Evolutionary conservation across 2,888 invertebrate genomes (phyloP).

Genomic region (Cerastis leucographa): DNA sequence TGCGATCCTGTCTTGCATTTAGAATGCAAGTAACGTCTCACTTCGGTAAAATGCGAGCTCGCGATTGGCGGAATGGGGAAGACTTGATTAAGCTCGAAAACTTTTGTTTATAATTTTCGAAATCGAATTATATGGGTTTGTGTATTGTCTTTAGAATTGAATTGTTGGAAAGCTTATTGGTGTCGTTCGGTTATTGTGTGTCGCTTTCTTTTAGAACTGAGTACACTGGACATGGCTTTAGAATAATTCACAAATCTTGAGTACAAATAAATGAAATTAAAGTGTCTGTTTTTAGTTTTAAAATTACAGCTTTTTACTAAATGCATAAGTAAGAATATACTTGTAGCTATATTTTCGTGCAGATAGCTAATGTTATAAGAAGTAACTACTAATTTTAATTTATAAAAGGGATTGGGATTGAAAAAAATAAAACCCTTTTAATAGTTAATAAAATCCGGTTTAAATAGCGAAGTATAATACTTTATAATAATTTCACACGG

Average conservation of each 20-base stretch:
- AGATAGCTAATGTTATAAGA: no score
- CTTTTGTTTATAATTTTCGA: slow-evolving; percentile 64
- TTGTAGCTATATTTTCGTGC: no score
- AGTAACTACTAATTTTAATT: no score
- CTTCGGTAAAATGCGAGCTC: slow-evolving; percentile 63
- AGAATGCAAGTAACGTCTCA: slow-evolving; percentile 74
- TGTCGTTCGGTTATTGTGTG: neutral
- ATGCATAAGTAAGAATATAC: no score
- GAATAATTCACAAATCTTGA: no score
- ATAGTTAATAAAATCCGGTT: no score
- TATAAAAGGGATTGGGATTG: no score
- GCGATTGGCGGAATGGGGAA: slow-evolving; percentile 60
- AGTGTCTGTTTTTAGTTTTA: no score
- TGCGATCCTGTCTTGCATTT: slow-evolving; percentile 77
- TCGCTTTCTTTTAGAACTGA: neutral
- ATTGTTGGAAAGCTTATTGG: slow-evolving; percentile 8
- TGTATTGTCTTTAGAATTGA: slow-evolving; percentile 42
- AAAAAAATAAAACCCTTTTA: no score
- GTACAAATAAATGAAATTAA: no score
- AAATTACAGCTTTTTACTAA: no score
- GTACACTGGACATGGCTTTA: neutral
- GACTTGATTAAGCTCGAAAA: slow-evolving; percentile 64
- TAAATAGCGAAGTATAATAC: no score
- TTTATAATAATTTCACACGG: neutral
- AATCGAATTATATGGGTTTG: slow-evolving; percentile 59